Evolutionary conservation across 2,888 invertebrate species (phyloP).

Genomic region (Alentia gelatinosa): DNA sequence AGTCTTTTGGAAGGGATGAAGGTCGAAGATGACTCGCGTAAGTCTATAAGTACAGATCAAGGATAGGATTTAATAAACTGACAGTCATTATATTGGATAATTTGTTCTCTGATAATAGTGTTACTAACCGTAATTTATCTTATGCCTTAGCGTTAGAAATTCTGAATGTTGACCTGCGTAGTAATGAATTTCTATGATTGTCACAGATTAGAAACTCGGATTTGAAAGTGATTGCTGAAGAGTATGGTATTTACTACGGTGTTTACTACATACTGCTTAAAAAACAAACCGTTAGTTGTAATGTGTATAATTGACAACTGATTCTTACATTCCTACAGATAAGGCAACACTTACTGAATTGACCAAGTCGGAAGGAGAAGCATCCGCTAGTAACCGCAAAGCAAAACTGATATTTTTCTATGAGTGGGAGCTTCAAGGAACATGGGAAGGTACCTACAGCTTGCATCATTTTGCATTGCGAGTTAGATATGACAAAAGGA

Average conservation of each 20-base stretch:
- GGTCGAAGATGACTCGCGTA: conserved; percentile 83
- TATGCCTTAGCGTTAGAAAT: too few species aligned
- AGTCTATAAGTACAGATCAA: too few species aligned
- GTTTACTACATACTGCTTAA: too few species aligned
- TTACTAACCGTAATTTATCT: too few species aligned
- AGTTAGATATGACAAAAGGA: too few species aligned
- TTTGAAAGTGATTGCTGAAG: too few species aligned
- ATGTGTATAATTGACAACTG: not conserved
- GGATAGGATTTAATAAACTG: too few species aligned
- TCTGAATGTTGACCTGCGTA: too few species aligned
- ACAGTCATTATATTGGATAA: not conserved
- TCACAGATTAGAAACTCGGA: too few species aligned
- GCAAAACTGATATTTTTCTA: conserved; percentile 99
- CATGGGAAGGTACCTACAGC: conserved; percentile 89
- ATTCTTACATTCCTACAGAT: conserved; percentile 44
- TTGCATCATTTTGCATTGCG: too few species aligned
- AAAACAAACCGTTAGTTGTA: not conserved
- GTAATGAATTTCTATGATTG: too few species aligned
- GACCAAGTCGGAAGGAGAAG: conserved; percentile 95
- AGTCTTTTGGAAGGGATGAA: conserved; percentile 88
- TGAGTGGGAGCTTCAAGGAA: conserved; percentile 93
- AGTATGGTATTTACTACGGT: too few species aligned
- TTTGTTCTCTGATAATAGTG: not conserved
- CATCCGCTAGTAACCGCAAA: conserved; percentile 98
- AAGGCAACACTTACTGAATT: conserved; percentile 85